Evolutionary conservation across 2,797 vertebrate species (phyloP).

Genomic region (Galaxias olidus): DNA sequence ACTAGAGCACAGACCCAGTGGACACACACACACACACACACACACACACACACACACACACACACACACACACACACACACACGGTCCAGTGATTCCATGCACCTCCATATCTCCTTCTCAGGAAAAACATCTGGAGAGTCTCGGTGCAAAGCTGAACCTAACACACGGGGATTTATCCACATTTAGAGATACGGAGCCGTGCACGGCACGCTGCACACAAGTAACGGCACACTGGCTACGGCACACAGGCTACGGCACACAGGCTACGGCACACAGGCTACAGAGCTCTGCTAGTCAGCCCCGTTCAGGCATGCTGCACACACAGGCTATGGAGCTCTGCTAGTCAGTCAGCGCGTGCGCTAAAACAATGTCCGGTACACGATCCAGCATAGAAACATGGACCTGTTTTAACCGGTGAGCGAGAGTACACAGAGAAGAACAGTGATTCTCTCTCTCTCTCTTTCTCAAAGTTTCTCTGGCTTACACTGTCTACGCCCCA

Average conservation of each 20-base stretch:
- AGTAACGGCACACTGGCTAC: constrained; percentile 12
- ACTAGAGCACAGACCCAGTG: neutral
- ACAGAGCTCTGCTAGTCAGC: too few relatives aligned
- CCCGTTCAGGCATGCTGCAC: too few relatives aligned
- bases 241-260: too few relatives aligned
- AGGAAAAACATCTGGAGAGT: constrained; percentile 50
- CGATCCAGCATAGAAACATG: too few relatives aligned
- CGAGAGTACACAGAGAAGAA: neutral
- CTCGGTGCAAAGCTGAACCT: constrained; percentile 33
- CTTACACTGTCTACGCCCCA: constrained; percentile 16
- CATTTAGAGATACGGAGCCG: constrained; percentile 31
- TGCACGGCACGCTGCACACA: constrained; percentile 21
- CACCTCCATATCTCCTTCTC: constrained; percentile 36
- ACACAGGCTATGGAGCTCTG: too few relatives aligned
- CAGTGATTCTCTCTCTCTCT: constrained; percentile 13
- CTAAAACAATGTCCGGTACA: too few relatives aligned
- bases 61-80: constrained; percentile 13
- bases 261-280: too few relatives aligned
- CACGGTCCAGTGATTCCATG: constrained; percentile 18
- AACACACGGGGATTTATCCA: constrained; percentile 41
- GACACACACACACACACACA: constrained; percentile 2
- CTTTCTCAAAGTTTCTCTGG: neutral
- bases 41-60: constrained; percentile 7
- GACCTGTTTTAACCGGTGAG: constrained; percentile 5
- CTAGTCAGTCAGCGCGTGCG: neutral